These are phyloP conservation scores for Girardia tigrina DNA, from an alignment of 2,888 invertebrate genomes.

Conservation along the genomic window DNA sequence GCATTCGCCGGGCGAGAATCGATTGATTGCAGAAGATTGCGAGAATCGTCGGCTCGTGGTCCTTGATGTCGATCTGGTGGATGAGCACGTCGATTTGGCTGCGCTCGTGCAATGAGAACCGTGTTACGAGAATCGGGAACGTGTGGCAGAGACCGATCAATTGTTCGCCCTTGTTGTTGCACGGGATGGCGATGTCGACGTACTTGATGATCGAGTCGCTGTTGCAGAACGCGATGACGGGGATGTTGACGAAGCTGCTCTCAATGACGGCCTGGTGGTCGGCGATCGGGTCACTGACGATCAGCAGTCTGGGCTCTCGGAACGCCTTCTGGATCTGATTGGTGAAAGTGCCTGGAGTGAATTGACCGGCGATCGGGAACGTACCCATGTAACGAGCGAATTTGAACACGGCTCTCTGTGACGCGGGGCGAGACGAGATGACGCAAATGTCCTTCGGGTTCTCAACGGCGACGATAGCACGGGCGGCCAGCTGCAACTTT, in stretches of 20 bases:
- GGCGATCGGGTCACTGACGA: constrained; percentile 78
- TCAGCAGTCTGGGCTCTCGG: constrained; percentile 86
- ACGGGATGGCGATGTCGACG: constrained; percentile 95
- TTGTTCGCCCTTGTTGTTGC: constrained; percentile 71
- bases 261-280: constrained; percentile 73
- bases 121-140: too few species aligned
- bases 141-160: constrained; percentile 79
- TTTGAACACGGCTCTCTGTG: constrained; percentile 91
- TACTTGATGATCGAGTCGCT: constrained; percentile 89
- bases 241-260: constrained; percentile 96
- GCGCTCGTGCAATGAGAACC: too few species aligned
- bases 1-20: too few species aligned
- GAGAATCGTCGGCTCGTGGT: too few species aligned
- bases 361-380: constrained; percentile 93
- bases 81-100: too few species aligned
- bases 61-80: too few species aligned
- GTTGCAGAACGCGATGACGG: constrained; percentile 93
- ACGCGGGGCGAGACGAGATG: constrained; percentile 81
- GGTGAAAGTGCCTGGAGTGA: constrained; percentile 95
- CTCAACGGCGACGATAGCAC: constrained; percentile 84
- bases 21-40: too few species aligned
- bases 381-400: constrained; percentile 95
- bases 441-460: constrained; percentile 93
- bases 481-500: constrained; percentile 83
- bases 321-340: constrained; percentile 76